Base-by-base conservation (phyloP, 2,888 invertebrate genomes). In the Pocota personata region DNA sequence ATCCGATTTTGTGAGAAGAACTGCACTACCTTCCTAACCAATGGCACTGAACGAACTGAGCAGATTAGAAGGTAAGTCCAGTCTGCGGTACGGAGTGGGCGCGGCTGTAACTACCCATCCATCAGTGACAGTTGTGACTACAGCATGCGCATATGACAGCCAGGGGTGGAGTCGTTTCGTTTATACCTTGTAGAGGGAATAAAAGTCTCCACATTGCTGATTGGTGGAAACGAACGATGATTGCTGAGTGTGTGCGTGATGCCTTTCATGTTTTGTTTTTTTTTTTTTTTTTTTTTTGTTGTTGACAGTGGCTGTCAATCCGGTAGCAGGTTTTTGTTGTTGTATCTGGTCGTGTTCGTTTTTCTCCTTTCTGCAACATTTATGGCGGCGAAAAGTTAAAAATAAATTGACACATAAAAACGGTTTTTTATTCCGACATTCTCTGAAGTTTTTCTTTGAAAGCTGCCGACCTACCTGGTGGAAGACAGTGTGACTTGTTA, bases 1-100 rank as follows among this genome's bases (percentile, higher is more conserved):
- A 84, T 80, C 84, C 75, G 80, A 79, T 75, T 79, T 73, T 69
- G 48, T 55, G 48, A 48, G 60, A 46, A 43, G 32, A 27, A 69
- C 43, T 40, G 16, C 88, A 91, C 88, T 89, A 90, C 92, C 91
- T 89, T 89, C 89, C 91, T 90, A 90, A 91, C 90, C 92, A 92
- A 92, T 92, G 90, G 91, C 91, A 91, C 91, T 90, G 89, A 90
- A 89, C 90, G 90, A 90, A 92, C 92, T 92, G 89, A 90, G 86
- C 78, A 58, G 57, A 82, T 84, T 87, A 67, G 67, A 79, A 82
- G 75, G 75, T 62, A 62, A 75, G 37, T 72, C 52, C 76, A 58
- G 35, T 86, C 57, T 60, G 6, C 14, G 52, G 50, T 35, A 43
- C 12, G 30, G 30, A 64, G 46, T 60, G 77, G 83, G 82, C 87